Evolutionary conservation across 2,113 vertebrate genomes (phyloP).

Genomic region (Mastomys natalensis): DNA sequence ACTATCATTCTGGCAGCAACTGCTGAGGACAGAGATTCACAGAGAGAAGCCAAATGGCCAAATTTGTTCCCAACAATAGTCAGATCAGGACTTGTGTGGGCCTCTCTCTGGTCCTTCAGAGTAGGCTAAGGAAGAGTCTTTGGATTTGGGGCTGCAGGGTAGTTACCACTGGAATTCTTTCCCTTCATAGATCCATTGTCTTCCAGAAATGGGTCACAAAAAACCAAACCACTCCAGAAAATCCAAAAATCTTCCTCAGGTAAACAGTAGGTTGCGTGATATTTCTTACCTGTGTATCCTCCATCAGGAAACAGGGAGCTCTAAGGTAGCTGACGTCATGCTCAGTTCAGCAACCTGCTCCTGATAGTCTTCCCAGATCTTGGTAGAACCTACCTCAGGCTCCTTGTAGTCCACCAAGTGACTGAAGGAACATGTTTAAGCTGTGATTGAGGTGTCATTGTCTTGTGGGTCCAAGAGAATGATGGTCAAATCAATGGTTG

Average conservation of each 20-base stretch:
- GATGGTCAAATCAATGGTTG: neutral
- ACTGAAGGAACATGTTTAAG: neutral
- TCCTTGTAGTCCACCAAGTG: neutral
- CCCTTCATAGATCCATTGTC: neutral
- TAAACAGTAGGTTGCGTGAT: too few relatives aligned
- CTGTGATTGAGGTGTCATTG: accelerated
- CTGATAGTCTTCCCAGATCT: accelerated
- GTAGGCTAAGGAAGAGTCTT: accelerated
- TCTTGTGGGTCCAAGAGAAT: too few relatives aligned
- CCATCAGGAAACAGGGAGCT: accelerated
- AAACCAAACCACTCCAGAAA: too few relatives aligned
- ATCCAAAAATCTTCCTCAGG: neutral
- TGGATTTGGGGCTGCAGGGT: accelerated
- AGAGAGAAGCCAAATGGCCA: neutral
- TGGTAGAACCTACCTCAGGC: neutral
- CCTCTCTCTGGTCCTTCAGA: neutral
- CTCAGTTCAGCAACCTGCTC: too few relatives aligned
- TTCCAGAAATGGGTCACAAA: neutral
- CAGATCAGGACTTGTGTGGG: accelerated
- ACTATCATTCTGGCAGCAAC: too few relatives aligned
- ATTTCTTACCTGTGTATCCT: neutral
- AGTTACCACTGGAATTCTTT: too few relatives aligned
- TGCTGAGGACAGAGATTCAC: too few relatives aligned
- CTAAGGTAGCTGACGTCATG: too few relatives aligned
- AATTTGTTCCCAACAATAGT: too few relatives aligned